phyloP scores from a whole-genome alignment of 2,888 invertebrate species.

The Calameuta idolon region DNA sequence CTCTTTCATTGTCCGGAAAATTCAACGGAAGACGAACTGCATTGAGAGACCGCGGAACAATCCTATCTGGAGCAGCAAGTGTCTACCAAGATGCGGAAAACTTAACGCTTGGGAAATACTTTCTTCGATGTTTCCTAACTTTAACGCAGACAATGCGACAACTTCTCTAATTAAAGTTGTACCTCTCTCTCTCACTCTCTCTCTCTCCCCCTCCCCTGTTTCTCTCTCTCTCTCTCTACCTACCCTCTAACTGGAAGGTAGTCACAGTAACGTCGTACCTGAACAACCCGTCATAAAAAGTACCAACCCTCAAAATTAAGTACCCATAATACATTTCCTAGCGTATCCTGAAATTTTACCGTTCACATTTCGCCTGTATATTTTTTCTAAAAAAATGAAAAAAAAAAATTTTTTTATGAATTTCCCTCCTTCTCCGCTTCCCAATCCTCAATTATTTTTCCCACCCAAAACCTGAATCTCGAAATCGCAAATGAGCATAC shows the following conservation, averaged over 20 bases:
- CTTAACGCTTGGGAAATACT: conserved; percentile 34
- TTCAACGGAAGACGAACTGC: conserved; percentile 10
- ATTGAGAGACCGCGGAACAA: conserved; percentile 36
- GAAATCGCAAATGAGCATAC: too few species aligned
- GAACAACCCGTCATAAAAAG: background rate
- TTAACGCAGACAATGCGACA: conserved; percentile 55
- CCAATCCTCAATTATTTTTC: conserved; percentile 3
- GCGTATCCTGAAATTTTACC: background rate
- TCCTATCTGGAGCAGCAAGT: conserved; percentile 40
- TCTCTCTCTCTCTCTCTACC: conserved; percentile 7
- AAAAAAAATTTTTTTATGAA: too few species aligned
- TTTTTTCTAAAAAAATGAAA: background rate
- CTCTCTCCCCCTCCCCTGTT: conserved; percentile 7
- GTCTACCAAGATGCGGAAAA: conserved; percentile 29
- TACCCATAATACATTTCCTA: too few species aligned
- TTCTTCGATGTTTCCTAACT: conserved; percentile 37
- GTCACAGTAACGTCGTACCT: too few species aligned
- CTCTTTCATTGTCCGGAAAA: conserved; percentile 9
- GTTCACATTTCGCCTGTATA: background rate
- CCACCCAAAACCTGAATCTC: conserved; percentile 24
- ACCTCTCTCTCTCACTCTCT: conserved; percentile 21
- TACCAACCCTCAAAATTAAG: conserved; percentile 3
- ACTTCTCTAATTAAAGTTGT: conserved; percentile 65
- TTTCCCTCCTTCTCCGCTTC: too few species aligned
- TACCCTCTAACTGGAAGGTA: background rate